phyloP scores from a whole-genome alignment of 2,113 vertebrate genomes.

The Python bivittatus region DNA sequence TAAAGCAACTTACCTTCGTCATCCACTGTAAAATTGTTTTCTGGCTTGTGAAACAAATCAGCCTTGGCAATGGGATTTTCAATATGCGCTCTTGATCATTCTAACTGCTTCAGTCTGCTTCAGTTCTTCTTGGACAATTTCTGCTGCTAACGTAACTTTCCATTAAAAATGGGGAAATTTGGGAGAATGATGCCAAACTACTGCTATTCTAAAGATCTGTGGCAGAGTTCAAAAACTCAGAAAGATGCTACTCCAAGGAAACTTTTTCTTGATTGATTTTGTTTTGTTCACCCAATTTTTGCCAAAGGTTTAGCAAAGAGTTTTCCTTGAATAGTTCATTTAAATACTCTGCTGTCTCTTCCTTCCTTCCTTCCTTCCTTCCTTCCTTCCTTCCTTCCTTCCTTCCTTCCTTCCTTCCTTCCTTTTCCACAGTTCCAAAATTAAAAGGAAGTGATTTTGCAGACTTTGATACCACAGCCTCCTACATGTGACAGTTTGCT shows the following conservation, averaged over 20 bases:
- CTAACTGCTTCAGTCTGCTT: conserved; percentile 16
- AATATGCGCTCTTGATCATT: neutral
- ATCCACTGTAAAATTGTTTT: conserved; percentile 15
- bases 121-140: conserved; percentile 25
- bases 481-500: neutral
- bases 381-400: neutral
- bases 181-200: neutral
- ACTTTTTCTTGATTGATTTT: neutral
- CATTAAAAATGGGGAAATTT: neutral
- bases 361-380: neutral
- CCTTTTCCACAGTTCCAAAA: neutral
- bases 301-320: neutral
- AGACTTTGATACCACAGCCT: neutral
- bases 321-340: neutral
- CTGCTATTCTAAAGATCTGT: neutral
- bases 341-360: neutral
- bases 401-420: neutral
- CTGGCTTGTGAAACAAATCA: conserved; percentile 19
- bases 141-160: neutral
- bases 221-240: neutral
- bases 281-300: neutral
- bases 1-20: conserved; percentile 42
- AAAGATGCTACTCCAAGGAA: neutral
- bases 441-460: conserved; percentile 54
- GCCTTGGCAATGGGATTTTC: neutral